phyloP scores from a whole-genome alignment of 2,113 vertebrate species.

The Chroicocephalus ridibundus region DNA sequence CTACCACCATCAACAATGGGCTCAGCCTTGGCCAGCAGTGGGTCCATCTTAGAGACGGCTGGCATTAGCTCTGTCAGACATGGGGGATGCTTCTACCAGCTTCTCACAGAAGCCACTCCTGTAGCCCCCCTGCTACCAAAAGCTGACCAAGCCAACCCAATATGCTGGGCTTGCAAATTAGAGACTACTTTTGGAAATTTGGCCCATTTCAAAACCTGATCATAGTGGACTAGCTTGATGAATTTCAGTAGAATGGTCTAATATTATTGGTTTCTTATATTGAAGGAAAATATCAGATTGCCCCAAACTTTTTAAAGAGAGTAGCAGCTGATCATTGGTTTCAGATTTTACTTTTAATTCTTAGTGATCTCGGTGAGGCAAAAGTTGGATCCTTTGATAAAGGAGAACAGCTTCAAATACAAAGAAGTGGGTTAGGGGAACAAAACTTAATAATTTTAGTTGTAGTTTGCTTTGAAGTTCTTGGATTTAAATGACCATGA shows the following conservation, averaged over 20 bases:
- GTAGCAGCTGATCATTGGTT: background rate
- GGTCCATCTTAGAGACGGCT: background rate
- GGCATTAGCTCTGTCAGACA: background rate
- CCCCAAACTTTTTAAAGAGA: background rate
- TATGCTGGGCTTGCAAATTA: background rate
- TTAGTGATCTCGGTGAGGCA: background rate
- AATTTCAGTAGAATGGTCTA: background rate
- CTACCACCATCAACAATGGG: background rate
- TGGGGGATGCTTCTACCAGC: background rate
- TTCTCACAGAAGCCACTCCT: background rate
- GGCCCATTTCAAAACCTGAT: background rate
- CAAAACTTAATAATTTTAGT: background rate
- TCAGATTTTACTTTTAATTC: background rate
- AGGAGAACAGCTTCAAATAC: background rate
- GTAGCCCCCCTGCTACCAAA: background rate
- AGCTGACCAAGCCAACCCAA: background rate
- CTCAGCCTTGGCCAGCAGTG: background rate
- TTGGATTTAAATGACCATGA: background rate
- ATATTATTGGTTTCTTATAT: background rate
- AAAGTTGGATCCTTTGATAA: background rate
- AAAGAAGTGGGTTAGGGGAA: background rate
- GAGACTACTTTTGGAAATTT: background rate
- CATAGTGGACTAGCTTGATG: background rate
- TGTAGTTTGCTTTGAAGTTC: background rate
- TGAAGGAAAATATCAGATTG: background rate